phyloP scores from a whole-genome alignment of 2,888 invertebrate genomes.

The Neocrepidodera transversa region DNA sequence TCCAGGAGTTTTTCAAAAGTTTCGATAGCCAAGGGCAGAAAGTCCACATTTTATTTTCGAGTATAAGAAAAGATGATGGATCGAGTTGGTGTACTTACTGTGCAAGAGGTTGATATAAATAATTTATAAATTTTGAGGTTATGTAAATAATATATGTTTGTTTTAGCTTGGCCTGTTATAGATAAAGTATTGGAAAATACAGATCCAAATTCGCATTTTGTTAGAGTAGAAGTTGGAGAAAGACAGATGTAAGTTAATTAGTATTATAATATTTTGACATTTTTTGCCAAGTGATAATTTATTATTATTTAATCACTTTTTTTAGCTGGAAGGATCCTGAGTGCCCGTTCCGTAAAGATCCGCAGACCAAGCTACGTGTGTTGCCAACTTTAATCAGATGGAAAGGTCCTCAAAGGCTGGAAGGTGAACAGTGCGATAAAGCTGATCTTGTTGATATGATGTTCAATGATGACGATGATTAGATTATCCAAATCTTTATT shows the following conservation, averaged over 20 bases:
- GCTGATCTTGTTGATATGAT: conserved; percentile 80
- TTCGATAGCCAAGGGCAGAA: conserved; percentile 60
- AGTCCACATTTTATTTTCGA: conserved; percentile 70
- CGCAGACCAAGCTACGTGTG: conserved; percentile 73
- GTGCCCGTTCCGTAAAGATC: conserved; percentile 82
- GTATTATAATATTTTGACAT: neutral
- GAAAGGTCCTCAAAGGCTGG: conserved; percentile 79
- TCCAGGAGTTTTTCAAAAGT: conserved; percentile 65
- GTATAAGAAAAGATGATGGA: conserved; percentile 70
- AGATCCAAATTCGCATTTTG: conserved; percentile 70
- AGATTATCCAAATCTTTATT: too few relatives aligned
- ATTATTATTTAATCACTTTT: conserved; percentile 27
- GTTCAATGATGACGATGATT: conserved; percentile 74
- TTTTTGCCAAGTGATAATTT: too few relatives aligned
- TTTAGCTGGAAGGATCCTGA: conserved; percentile 84
- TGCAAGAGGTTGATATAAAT: conserved; percentile 71
- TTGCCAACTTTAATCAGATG: conserved; percentile 84
- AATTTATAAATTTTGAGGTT: neutral
- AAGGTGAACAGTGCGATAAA: conserved; percentile 80
- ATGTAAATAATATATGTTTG: too few relatives aligned
- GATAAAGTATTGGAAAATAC: conserved; percentile 69
- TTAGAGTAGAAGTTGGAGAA: conserved; percentile 81
- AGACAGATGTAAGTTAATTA: conserved; percentile 70
- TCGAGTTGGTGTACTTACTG: conserved; percentile 92
- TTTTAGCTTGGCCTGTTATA: conserved; percentile 78